Evolutionary conservation across 2,113 vertebrate genomes (phyloP), one percentile per base, ranked within the genome.

Genomic region (Sciurus niger): DNA sequence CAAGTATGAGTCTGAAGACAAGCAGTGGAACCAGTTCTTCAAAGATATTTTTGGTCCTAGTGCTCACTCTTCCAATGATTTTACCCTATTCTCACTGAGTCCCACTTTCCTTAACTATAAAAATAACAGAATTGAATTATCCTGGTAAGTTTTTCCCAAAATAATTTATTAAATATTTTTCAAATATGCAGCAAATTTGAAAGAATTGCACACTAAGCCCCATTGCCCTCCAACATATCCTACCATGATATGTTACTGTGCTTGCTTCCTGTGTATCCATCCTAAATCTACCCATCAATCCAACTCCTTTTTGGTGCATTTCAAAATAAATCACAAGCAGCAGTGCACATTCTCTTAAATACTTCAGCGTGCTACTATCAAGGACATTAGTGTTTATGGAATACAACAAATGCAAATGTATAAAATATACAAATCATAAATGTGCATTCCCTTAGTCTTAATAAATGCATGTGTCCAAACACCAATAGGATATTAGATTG

Each of bases 331-430:
- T 65, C 28, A 4, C 10, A 48, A 79, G 11, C 20, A n/a, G 40
- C 40, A 24, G n/a, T 0, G 6, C 2, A 17, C 32, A 34, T 13
- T 2, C 32, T 58, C 4, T 4, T 55, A 85, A 74, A 68, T 34
- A 76, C 17, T 60, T 88, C 12, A 79, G 11, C 11, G 48, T 43
- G 58, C 22, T 88, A 11, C 12, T 43, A 37, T 9, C 74, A 18
- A 82, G 30, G 63, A 46, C 24, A 83, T 17, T 43, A 73, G 30
- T 58, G 55, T 58, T 63, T 63, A 63, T 63, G 60, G 55, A 18
- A 58, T 30, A 91, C 8, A 76, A 65, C 84, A 96, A 76, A 43
- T 74, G 48, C 30, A 94, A 91, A 78, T 32, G 32, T 60, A 53
- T 87, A 73, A 89, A 88, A 53, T 24, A 74, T 20, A 76, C 12